These are phyloP conservation scores for Andricus curvator DNA, from an alignment of 2,888 invertebrate species.

Conservation along the genomic window DNA sequence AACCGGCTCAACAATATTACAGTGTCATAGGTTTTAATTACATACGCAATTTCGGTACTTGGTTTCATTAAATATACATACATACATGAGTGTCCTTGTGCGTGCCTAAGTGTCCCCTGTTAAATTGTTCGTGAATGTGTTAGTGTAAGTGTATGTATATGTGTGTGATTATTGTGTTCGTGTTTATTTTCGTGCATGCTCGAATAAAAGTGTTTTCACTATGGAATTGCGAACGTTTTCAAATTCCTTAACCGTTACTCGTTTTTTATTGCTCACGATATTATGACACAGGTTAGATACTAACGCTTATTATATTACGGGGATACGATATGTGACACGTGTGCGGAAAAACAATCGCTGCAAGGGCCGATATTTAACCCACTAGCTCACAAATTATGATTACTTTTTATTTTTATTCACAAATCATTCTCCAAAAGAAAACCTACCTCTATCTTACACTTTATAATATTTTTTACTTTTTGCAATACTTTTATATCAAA, in stretches of 20 bases:
- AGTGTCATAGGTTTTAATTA: constrained; percentile 69
- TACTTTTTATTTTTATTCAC: constrained; percentile 4
- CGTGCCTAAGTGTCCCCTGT: constrained; percentile 42
- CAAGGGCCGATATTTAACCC: constrained; percentile 28
- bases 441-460: constrained; percentile 11
- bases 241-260: constrained; percentile 19
- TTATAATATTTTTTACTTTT: constrained; percentile 14
- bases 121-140: constrained; percentile 44
- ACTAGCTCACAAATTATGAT: constrained; percentile 26
- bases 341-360: constrained; percentile 39
- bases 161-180: constrained; percentile 47
- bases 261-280: constrained; percentile 28
- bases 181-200: constrained; percentile 44
- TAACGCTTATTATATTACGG: constrained; percentile 20
- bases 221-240: not conserved
- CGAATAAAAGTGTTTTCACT: constrained; percentile 36
- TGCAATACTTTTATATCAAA: constrained; percentile 39
- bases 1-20: constrained; percentile 77
- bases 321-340: constrained; percentile 19
- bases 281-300: constrained; percentile 35
- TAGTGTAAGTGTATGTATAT: constrained; percentile 52
- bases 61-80: constrained; percentile 74
- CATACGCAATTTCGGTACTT: constrained; percentile 70
- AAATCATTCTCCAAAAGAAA: constrained; percentile 16
- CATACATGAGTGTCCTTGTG: constrained; percentile 62